phyloP scores from a whole-genome alignment of 1,140 invertebrate species.

The Tetragnatha versicolor region DNA sequence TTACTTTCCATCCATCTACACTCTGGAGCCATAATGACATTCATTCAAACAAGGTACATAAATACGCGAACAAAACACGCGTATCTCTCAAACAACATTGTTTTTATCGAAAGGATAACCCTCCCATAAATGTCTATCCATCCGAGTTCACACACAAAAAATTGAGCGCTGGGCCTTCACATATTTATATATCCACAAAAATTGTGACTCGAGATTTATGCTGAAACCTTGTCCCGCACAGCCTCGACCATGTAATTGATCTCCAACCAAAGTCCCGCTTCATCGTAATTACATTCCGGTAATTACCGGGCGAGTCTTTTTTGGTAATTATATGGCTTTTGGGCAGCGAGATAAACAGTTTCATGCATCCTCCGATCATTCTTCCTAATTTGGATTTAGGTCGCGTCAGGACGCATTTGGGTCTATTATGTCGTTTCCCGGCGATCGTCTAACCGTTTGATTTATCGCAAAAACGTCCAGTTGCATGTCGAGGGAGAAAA shows the following conservation, averaged over 20 bases:
- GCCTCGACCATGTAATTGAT: slow-evolving; percentile 11
- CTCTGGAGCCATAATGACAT: no score
- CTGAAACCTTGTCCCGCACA: no score
- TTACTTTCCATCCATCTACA: no score
- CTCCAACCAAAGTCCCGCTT: neutral
- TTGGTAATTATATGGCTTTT: slow-evolving; percentile 12
- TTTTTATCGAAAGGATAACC: no score
- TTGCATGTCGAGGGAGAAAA: neutral
- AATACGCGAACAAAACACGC: no score
- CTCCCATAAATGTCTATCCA: no score
- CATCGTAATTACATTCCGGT: neutral
- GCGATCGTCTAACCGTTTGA: slow-evolving; percentile 8
- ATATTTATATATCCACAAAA: no score
- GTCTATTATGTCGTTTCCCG: slow-evolving; percentile 21
- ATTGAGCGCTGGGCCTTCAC: no score
- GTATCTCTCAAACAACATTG: no score
- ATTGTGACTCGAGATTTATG: no score
- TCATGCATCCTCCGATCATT: slow-evolving; percentile 14
- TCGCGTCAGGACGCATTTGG: neutral
- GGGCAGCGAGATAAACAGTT: slow-evolving; percentile 8
- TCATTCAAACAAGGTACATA: no score
- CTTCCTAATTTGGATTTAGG: slow-evolving; percentile 16
- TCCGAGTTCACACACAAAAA: no score
- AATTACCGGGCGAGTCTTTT: slow-evolving; percentile 3
- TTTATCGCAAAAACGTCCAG: slow-evolving; percentile 13